phyloP scores from a whole-genome alignment of 2,888 invertebrate genomes.

The Empis stercorea region DNA sequence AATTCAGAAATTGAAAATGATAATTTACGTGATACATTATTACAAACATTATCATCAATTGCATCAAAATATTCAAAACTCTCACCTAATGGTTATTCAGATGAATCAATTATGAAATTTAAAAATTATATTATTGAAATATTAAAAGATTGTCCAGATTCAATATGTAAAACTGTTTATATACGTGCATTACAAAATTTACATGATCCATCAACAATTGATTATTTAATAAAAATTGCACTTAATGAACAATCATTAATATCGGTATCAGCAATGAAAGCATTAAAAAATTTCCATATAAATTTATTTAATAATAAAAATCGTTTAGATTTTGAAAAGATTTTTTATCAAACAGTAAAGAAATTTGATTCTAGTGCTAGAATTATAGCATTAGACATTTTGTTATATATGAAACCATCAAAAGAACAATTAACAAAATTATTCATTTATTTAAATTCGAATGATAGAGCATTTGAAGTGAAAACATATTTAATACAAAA shows the following conservation, averaged over 20 bases:
- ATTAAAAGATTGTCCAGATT: conserved; percentile 41
- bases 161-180: conserved; percentile 45
- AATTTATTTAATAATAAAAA: conserved; percentile 31
- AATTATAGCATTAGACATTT: conserved; percentile 54
- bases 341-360: conserved; percentile 46
- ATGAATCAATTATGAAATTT: conserved; percentile 21
- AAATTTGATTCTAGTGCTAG: conserved; percentile 57
- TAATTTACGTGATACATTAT: conserved; percentile 51
- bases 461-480: conserved; percentile 48
- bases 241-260: conserved; percentile 40
- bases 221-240: conserved; percentile 44
- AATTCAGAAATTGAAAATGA: conserved; percentile 37
- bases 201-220: conserved; percentile 44
- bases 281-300: conserved; percentile 42
- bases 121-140: conserved; percentile 28
- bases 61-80: conserved; percentile 36
- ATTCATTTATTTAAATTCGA: conserved; percentile 38
- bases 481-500: conserved; percentile 52
- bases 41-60: conserved; percentile 52
- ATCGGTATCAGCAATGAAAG: conserved; percentile 54
- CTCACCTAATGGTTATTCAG: conserved; percentile 17
- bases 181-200: conserved; percentile 60
- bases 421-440: conserved; percentile 41
- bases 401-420: conserved; percentile 46
- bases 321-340: conserved; percentile 38